Conservation (phyloP, 2,888 invertebrate species). For the Gymnocheta viridis region DNA sequence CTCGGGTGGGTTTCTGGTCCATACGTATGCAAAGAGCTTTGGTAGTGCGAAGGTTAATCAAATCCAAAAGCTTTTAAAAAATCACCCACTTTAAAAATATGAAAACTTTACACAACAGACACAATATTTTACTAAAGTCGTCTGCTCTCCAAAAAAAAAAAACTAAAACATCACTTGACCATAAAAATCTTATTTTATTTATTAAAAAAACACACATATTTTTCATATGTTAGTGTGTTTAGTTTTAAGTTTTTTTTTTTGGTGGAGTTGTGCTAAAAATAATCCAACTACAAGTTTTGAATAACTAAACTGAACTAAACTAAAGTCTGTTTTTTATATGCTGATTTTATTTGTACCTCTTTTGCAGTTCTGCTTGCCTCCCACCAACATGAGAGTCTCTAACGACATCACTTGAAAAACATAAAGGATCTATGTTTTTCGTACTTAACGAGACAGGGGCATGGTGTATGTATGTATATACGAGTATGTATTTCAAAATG, state of each 20-base stretch:
- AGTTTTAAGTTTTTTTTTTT: not conserved
- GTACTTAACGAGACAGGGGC: not conserved
- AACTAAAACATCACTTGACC: conserved; percentile 21
- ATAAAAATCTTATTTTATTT: conserved; percentile 36
- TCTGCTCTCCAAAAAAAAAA: not conserved
- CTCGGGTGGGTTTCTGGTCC: too few species aligned
- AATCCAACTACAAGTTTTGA: conserved; percentile 66
- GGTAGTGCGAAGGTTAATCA: too few species aligned
- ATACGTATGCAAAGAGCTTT: too few species aligned
- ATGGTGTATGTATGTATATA: not conserved
- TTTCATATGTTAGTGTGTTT: conserved; percentile 11
- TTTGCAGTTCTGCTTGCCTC: not conserved
- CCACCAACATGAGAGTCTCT: not conserved
- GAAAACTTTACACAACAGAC: conserved; percentile 40
- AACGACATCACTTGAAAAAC: conserved; percentile 21
- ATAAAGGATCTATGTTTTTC: conserved; percentile 9
- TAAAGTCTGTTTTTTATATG: conserved; percentile 13
- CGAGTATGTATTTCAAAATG: not conserved
- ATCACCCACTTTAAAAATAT: not conserved
- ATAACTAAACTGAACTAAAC: conserved; percentile 56
- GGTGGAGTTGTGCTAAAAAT: conserved; percentile 49
- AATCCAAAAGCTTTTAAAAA: not conserved
- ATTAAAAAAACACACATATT: not conserved
- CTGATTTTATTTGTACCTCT: not conserved
- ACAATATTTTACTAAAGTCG: conserved; percentile 29